Base-by-base conservation (phyloP, 2,113 vertebrate species). In the Craseonycteris thonglongyai region DNA sequence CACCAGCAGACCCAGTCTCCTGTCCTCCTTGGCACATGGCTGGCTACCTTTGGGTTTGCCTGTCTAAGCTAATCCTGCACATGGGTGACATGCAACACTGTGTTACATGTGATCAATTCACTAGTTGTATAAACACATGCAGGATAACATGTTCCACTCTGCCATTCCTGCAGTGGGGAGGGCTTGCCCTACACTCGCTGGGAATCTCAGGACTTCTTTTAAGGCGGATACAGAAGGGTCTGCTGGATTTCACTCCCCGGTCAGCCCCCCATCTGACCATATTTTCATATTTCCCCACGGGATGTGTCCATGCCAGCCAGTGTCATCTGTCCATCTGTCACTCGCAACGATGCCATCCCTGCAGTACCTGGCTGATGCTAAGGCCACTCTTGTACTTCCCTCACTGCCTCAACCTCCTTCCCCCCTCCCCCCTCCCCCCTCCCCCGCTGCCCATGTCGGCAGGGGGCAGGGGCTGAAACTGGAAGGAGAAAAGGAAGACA, bases 291-390 rank as follows among this genome's bases (percentile, higher is more conserved):
- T 69, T 93, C 47, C 66, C 74, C 18, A 21, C 47, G 35, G 93
- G 45, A 85, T 82, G 51, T 87, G 69, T 80, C 71, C 79, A 83
- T 45, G 69, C 3, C 14, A 76, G 58, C 42, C 69, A 9, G 51
- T 18, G 79, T 85, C 88, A 88, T 14, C 66, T 88, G 90, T 63
- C 96, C 90, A 89, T 95, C 95, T 96, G 93, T 88, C 94, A 58
- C 80, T 90, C 49, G 30, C 74, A 68, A 24, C 0, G 51, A 89
- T 91, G 84, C 58, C 45, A 7, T 61, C 78, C 81, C n/a, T 71
- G 95, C 78, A 49, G 88, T 89, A 80, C 96, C 95, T 89, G 76
- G 71, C 49, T 54, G 78, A 56, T 38, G 56, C 63, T 80, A 66
- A 68, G n/a, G n/a, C 74, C 75, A 82, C 81, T 78, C 38, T 80